Percentiles rank a stretch among this genome's conserved stretches.
Evolutionary conservation across 64 coral and sea anemone species (phyloP).

Genomic region (Montipora cactus): DNA sequence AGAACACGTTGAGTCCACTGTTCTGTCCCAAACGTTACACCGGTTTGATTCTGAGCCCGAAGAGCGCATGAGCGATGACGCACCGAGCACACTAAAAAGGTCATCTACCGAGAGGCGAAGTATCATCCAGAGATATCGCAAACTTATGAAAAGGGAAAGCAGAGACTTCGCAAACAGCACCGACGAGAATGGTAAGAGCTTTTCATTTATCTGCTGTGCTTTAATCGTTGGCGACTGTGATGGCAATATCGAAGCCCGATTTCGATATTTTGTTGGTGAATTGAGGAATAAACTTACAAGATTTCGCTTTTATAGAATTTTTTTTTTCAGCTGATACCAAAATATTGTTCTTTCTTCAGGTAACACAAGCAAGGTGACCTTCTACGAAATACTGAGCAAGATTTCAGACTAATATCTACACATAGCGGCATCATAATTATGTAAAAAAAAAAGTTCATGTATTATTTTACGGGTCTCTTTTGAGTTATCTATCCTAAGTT

Average conservation of each 20-base stretch:
- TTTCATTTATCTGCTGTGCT: too few species aligned
- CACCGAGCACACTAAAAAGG: slow-evolving; percentile 59
- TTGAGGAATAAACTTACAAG: too few species aligned
- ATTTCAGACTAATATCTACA: slow-evolving; percentile 23
- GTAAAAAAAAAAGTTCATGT: neutral
- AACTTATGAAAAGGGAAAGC: slow-evolving; percentile 73
- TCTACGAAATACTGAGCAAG: slow-evolving; percentile 91
- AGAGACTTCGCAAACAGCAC: slow-evolving; percentile 54
- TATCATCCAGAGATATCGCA: slow-evolving; percentile 87
- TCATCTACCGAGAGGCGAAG: slow-evolving; percentile 59
- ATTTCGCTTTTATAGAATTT: too few species aligned
- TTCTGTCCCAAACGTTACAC: slow-evolving; percentile 38
- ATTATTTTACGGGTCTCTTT: neutral
- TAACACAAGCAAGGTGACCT: slow-evolving; percentile 71
- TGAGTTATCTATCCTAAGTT: too few species aligned
- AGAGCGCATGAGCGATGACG: slow-evolving; percentile 74
- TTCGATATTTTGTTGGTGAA: too few species aligned
- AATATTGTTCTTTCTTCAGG: slow-evolving; percentile 31
- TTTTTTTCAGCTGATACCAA: neutral
- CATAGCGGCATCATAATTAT: neutral
- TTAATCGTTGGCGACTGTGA: too few species aligned
- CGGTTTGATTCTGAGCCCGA: slow-evolving; percentile 73
- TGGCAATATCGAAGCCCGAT: too few species aligned
- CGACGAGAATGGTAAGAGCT: slow-evolving; percentile 69
- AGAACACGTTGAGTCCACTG: slow-evolving; percentile 69